Evolutionary conservation across 1,140 invertebrate genomes (phyloP).

Genomic region (Anoplophora glabripennis): DNA sequence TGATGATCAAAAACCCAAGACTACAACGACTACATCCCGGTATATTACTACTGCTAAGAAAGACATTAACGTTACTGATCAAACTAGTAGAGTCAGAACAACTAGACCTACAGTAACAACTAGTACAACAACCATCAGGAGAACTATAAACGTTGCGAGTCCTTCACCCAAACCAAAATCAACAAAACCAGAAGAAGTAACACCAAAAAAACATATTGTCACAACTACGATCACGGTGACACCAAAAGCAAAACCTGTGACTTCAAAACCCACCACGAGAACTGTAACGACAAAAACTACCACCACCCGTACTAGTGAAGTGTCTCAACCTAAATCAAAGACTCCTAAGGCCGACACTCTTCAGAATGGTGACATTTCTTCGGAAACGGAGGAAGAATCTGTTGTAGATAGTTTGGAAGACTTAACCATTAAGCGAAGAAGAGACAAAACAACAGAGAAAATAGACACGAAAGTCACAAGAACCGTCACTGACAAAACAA

Average conservation of each 20-base stretch:
- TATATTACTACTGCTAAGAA: constrained; percentile 3
- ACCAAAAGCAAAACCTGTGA: constrained; percentile 18
- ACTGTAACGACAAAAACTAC: constrained; percentile 7
- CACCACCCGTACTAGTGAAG: constrained; percentile 43
- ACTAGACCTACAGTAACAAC: constrained; percentile 27
- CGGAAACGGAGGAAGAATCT: constrained; percentile 30
- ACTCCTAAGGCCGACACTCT: constrained; percentile 18
- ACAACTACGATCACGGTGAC: constrained; percentile 36
- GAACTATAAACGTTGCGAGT: constrained; percentile 8
- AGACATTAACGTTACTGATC: background rate
- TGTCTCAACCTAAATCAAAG: constrained; percentile 30
- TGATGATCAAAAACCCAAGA: background rate
- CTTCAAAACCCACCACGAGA: background rate
- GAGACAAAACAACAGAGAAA: constrained; percentile 32
- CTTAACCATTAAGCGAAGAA: constrained; percentile 34
- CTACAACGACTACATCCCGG: constrained; percentile 1
- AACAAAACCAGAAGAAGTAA: constrained; percentile 14
- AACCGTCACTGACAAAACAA: constrained; percentile 55
- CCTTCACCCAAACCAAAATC: constrained; percentile 12
- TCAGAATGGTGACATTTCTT: constrained; percentile 23
- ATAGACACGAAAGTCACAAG: constrained; percentile 52
- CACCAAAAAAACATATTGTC: constrained; percentile 33
- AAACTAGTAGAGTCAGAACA: constrained; percentile 15
- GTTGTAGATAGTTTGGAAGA: constrained; percentile 42
- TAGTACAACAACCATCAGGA: constrained; percentile 15